Base-by-base conservation (phyloP, 2,888 invertebrate species). In the Watsonalla cultraria region DNA sequence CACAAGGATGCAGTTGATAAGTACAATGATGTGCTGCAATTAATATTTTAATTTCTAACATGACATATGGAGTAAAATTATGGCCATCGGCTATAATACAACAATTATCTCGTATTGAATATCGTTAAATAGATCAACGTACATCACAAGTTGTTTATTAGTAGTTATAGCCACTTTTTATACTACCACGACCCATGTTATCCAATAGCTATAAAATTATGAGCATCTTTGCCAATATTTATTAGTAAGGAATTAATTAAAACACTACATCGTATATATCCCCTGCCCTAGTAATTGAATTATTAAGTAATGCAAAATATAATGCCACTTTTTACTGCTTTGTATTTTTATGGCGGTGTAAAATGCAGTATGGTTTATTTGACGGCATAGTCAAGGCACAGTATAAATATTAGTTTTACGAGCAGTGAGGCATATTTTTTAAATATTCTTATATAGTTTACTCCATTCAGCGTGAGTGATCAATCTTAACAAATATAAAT, bases 211-310 rank as follows among this genome's bases (percentile, higher is more conserved):
- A 73, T 72, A 70, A 76, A 80, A 72, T 75, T 79, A 77, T 76
- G 69, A 62, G 70, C 62, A 65, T 68, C 64, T 64, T 68, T 59
- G 67, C 66, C 65, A 70, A 76, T 78, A 76, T 77, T 81, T 80
- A 80, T 78, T 70, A 66, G 69, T 53, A 47, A 54, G 49, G 72
- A 67, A 76, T 78, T 78, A 82, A 82, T 82, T 79, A 72, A 75
- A 77, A 74, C 70, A 61, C 65, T 70, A 67, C 65, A 70, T 71
- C 64, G 59, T 57, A 47, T 34, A 62, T 58, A 65, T 63, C 56
- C 61, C 62, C 64, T 59, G 54, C 51, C 48, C 49, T 57, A 42
- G 59, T 69, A 74, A 73, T 70, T 66, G 65, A 69, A 70, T 72
- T 68, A 71, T 74, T 71, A 76, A 71, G 70, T 64, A 61, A 71